Evolutionary conservation across 2,797 vertebrate genomes (phyloP).

Genomic region (Rousettus madagascariensis): DNA sequence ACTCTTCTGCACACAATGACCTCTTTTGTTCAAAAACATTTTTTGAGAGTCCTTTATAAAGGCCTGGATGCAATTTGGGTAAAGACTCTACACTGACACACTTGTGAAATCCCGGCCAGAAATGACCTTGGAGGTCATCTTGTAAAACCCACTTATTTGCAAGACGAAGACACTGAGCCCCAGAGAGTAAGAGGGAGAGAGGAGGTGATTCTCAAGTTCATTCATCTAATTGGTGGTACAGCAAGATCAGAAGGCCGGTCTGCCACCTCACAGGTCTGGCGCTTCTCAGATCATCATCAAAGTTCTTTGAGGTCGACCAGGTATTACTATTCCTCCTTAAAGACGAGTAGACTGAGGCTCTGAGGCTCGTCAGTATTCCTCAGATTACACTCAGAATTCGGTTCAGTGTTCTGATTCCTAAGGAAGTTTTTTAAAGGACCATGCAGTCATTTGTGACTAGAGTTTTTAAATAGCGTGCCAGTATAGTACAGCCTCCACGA

Average conservation of each 20-base stretch:
- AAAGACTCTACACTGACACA: background rate
- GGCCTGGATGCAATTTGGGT: background rate
- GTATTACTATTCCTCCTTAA: background rate
- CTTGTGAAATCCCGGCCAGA: background rate
- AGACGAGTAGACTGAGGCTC: background rate
- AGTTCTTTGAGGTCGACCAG: background rate
- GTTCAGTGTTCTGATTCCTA: background rate
- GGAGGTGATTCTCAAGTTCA: background rate
- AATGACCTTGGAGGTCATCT: background rate
- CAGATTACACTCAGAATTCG: background rate
- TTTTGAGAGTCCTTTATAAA: background rate
- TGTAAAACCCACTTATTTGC: background rate
- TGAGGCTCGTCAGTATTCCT: background rate
- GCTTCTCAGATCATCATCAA: background rate
- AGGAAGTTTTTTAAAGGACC: background rate
- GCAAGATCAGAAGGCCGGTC: background rate
- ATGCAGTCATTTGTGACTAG: background rate
- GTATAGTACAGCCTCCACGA: background rate
- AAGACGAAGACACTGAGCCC: background rate
- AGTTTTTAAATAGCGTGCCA: background rate
- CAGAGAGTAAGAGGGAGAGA: background rate
- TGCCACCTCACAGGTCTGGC: background rate
- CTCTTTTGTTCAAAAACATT: background rate
- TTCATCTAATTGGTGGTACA: background rate
- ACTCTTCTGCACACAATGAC: background rate